Percentiles rank a stretch among this genome's conserved stretches.
These are phyloP conservation scores for Laspeyria flexula DNA, from an alignment of 2,888 invertebrate genomes.

Conservation along the genomic window DNA sequence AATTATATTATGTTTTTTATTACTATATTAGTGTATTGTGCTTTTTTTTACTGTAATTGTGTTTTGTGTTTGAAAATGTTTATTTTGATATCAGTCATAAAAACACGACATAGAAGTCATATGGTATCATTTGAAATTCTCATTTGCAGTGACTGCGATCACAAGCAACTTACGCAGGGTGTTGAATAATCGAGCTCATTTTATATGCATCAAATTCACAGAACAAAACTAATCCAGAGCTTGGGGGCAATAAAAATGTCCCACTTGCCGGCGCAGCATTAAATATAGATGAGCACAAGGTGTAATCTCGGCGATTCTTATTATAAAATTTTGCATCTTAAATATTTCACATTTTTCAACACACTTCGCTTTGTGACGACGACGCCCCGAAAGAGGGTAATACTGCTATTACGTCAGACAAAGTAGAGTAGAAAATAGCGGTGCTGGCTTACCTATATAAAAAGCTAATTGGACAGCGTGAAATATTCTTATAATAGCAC, in stretches of 20 bases:
- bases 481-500: conserved; percentile 46
- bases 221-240: conserved; percentile 85
- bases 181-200: conserved; percentile 84
- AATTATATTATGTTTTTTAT: too few relatives aligned
- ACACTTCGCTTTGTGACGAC: conserved; percentile 61
- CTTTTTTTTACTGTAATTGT: too few relatives aligned
- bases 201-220: conserved; percentile 84
- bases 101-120: conserved; percentile 44
- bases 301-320: conserved; percentile 82
- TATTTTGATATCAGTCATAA: too few relatives aligned
- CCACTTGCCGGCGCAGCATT: conserved; percentile 74
- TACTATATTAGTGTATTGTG: too few relatives aligned
- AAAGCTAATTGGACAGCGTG: conserved; percentile 50
- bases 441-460: conserved; percentile 46
- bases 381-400: conserved; percentile 60
- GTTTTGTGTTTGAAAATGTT: too few relatives aligned
- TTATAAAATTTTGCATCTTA: conserved; percentile 82
- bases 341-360: conserved; percentile 80
- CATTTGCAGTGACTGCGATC: conserved; percentile 60
- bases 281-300: conserved; percentile 82
- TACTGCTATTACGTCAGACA: conserved; percentile 65
- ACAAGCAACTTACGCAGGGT: conserved; percentile 68
- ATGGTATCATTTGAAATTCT: conserved; percentile 72
- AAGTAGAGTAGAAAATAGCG: conserved; percentile 58
- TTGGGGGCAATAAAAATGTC: conserved; percentile 83